Evolutionary conservation across 2,113 vertebrate genomes (phyloP).

Genomic region (Drymodes brunneopygia): DNA sequence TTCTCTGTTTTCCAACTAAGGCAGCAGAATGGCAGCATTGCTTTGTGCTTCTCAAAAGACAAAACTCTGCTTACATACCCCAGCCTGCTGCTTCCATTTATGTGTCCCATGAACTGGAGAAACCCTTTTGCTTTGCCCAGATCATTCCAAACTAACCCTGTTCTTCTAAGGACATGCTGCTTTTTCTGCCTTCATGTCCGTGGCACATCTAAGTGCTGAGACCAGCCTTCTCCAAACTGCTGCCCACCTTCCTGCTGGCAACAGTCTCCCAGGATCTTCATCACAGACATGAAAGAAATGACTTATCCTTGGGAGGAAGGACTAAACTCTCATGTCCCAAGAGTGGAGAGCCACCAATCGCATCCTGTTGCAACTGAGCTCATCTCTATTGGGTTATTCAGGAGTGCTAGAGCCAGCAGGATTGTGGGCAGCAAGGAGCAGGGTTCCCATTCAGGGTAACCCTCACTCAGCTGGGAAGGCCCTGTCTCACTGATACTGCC

Average conservation of each 20-base stretch:
- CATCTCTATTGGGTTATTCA: not conserved
- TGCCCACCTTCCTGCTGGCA: not conserved
- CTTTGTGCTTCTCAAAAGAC: not conserved
- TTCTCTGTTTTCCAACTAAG: slow-evolving; percentile 46
- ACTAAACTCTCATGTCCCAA: not conserved
- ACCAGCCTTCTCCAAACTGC: not conserved
- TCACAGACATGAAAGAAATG: not conserved
- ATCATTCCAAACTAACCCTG: not conserved
- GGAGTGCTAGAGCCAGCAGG: not conserved
- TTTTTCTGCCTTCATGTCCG: not conserved
- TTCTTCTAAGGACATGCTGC: not conserved
- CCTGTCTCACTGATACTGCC: not conserved
- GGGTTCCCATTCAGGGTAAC: not conserved
- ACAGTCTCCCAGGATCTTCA: not conserved
- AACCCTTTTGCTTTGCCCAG: not conserved
- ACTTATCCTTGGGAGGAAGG: not conserved
- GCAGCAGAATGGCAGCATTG: slow-evolving; percentile 8
- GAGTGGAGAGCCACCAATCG: not conserved
- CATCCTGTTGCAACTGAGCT: not conserved
- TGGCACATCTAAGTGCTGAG: not conserved
- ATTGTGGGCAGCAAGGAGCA: not conserved
- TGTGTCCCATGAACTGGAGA: not conserved
- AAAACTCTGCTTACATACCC: not conserved
- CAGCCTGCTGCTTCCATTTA: slow-evolving; percentile 5
- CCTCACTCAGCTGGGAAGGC: not conserved